Evolutionary conservation across 1,140 invertebrate genomes (phyloP).

Genomic region (Drosophila teissieri): DNA sequence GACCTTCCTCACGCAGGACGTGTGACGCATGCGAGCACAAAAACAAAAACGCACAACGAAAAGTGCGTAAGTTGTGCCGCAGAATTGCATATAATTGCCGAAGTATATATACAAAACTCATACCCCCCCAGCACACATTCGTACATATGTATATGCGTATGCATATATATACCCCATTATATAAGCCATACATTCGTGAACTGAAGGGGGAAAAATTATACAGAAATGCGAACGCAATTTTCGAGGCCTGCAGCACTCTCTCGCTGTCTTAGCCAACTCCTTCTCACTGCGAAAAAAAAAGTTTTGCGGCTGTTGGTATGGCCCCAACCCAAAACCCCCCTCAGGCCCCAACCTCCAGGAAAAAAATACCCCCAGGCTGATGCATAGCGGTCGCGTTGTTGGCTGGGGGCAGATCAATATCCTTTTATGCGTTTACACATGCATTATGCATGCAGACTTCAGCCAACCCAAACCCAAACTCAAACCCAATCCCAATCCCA

Average conservation of each 20-base stretch:
- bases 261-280: conserved; percentile 62
- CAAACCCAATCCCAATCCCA: neutral
- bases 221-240: conserved; percentile 66
- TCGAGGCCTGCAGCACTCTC: conserved; percentile 58
- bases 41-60: conserved; percentile 65
- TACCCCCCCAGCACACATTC: neutral
- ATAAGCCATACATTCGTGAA: conserved; percentile 25
- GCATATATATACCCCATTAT: neutral
- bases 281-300: conserved; percentile 41
- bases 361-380: conserved; percentile 22
- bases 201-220: conserved; percentile 52
- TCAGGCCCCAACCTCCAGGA: neutral
- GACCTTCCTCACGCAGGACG: conserved; percentile 52
- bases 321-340: neutral
- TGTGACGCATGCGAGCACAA: conserved; percentile 67
- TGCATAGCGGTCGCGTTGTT: conserved; percentile 68
- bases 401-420: conserved; percentile 80
- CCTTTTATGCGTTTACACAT: conserved; percentile 76
- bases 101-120: conserved; percentile 38
- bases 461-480: neutral
- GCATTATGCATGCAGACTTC: conserved; percentile 56
- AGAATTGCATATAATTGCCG: conserved; percentile 60
- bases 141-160: neutral
- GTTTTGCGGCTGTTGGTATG: conserved; percentile 60
- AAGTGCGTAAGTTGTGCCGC: conserved; percentile 68